phyloP scores from a whole-genome alignment of 37 sponge, comb jelly and placozoan genomes.

The Chondrosia reniformis region DNA sequence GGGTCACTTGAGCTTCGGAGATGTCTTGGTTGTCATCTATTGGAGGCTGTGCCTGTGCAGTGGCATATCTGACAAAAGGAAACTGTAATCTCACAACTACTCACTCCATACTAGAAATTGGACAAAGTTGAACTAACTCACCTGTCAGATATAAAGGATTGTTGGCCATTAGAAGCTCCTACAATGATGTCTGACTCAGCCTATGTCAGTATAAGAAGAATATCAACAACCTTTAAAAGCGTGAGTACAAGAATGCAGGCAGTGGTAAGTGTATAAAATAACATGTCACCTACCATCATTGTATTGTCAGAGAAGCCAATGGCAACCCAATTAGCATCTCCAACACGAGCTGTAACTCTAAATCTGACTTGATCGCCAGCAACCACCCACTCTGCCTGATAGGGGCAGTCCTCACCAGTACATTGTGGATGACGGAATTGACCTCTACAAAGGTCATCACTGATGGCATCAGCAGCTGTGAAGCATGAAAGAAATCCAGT shows the following conservation, averaged over 20 bases:
- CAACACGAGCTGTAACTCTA: slow-evolving; percentile 8
- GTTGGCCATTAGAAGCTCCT: slow-evolving; percentile 28
- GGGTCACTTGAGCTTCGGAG: not conserved
- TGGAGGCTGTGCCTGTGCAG: slow-evolving; percentile 21
- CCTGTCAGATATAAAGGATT: slow-evolving; percentile 53
- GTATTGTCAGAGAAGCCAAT: slow-evolving; percentile 54
- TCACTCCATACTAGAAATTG: not conserved
- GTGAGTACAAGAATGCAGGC: not conserved
- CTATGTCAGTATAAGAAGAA: slow-evolving; percentile 16
- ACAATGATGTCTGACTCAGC: slow-evolving; percentile 39
- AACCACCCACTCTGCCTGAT: slow-evolving; percentile 13
- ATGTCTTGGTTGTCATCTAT: slow-evolving; percentile 37
- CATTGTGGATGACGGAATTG: not conserved
- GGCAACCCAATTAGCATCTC: slow-evolving; percentile 25
- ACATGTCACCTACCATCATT: slow-evolving; percentile 26
- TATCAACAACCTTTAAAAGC: not conserved
- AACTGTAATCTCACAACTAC: not conserved
- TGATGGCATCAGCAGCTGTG: not conserved
- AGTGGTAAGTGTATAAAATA: not conserved
- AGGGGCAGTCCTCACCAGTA: not conserved
- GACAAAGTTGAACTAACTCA: not conserved
- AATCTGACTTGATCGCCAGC: slow-evolving; percentile 15
- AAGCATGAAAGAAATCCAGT: too few species aligned
- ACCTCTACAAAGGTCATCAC: not conserved
- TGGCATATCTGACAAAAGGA: slow-evolving; percentile 3